Evolutionary conservation across 2,113 vertebrate genomes (phyloP).

Genomic region (Rhynchopsitta pachyrhyncha): DNA sequence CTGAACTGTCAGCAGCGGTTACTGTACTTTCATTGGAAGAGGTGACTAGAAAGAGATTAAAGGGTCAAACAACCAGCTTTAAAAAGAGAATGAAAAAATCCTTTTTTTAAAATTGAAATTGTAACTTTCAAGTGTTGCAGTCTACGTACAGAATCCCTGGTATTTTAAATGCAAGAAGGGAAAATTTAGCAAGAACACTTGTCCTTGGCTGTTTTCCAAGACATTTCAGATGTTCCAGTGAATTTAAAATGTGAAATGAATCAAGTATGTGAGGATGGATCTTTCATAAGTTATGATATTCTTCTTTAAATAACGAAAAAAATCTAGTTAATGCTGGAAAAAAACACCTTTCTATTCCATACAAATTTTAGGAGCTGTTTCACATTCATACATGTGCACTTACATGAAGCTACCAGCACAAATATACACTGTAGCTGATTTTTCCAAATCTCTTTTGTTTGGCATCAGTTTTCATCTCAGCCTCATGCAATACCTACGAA

Average conservation of each 20-base stretch:
- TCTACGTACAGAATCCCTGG: not conserved
- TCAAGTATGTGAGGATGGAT: not conserved
- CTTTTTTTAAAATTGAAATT: not conserved
- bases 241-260: conserved; percentile 18
- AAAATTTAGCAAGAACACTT: not conserved
- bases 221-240: not conserved
- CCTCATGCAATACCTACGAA: not conserved
- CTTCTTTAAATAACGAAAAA: not conserved
- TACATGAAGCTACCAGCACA: not conserved
- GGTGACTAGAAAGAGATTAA: not conserved
- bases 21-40: not conserved
- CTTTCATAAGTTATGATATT: not conserved
- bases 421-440: not conserved
- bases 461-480: not conserved
- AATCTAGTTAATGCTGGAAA: not conserved
- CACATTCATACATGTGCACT: not conserved
- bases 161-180: not conserved
- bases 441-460: not conserved
- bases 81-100: not conserved
- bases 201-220: conserved; percentile 14
- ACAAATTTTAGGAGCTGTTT: not conserved
- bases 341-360: not conserved
- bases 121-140: not conserved
- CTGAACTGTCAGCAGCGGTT: not conserved
- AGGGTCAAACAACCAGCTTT: not conserved